Base-by-base conservation (phyloP, 1,140 invertebrate species). In the Cepaea nemoralis region DNA sequence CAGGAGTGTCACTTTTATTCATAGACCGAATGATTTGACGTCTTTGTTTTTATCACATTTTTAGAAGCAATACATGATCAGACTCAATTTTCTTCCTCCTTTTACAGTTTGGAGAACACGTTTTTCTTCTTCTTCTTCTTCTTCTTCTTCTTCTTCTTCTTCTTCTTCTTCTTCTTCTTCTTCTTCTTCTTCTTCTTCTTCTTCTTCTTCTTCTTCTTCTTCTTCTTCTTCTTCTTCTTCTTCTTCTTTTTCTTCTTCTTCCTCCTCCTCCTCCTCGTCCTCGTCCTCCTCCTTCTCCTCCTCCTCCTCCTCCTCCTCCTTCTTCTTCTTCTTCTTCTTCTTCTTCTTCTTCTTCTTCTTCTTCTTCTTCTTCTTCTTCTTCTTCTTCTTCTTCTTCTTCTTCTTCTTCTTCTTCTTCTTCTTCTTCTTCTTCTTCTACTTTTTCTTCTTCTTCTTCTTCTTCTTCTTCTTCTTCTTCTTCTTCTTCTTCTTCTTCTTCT, bases 101-200 rank as follows among this genome's bases (percentile, higher is more conserved):
- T n/a, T n/a, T n/a, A n/a, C n/a, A n/a, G n/a, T n/a, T n/a, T n/a
- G n/a, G n/a, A n/a, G n/a, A n/a, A n/a, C n/a, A n/a, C n/a, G n/a
- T n/a, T n/a, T n/a, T n/a, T n/a, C n/a, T n/a, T n/a, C n/a, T 48
- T 45, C 74, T 77, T 50, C 39, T 48, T 48, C 42, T 77, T 50
- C 16, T 50, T 77, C 74, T 14, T 31, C 39, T 19, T 48, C 35
- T 48, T 19, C 39, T 16, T 22, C 74, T 37, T 37, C 24, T 37
- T 27, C 74, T 27, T 37, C 39, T 27, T 77, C 74, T 55, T 48
- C 39, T 27, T 55, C 48, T 55, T 48, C 31, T 48, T 77, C 74
- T 69, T 14, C 14, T 31, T 33, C 67, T 33, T 14, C 14, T 31
- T 69, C 67, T 33, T 31, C 33, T 31, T 33, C 67, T 33, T 31